Evolutionary conservation across 2,888 invertebrate genomes (phyloP).

Genomic region (Zhuqinia jingwanae): DNA sequence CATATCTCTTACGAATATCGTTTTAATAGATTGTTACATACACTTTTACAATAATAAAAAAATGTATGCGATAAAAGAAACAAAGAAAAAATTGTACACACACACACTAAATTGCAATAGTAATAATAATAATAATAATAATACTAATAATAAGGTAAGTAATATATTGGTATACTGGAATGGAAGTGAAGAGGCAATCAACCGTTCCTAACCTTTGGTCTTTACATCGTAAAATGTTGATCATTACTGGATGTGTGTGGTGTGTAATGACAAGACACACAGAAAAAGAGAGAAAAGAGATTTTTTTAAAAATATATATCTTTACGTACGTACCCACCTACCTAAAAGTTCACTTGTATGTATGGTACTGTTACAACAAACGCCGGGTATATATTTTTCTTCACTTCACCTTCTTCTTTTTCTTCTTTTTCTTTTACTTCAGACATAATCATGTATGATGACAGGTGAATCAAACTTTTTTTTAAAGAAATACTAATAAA

Average conservation of each 20-base stretch:
- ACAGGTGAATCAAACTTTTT: conserved; percentile 59
- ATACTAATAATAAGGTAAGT: conserved; percentile 24
- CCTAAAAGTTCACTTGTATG: no score
- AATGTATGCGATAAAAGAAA: not conserved
- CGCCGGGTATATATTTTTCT: no score
- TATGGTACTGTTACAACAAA: no score
- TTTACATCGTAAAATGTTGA: conserved; percentile 58
- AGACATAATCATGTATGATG: conserved; percentile 46
- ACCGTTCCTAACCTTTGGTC: conserved; percentile 63
- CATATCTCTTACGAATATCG: conserved; percentile 9
- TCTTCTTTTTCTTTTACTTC: not conserved
- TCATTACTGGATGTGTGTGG: conserved; percentile 54
- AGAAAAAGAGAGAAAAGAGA: conserved; percentile 17
- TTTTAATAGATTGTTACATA: conserved; percentile 30
- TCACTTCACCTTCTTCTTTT: no score
- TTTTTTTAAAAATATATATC: no score
- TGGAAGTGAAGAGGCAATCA: conserved; percentile 52
- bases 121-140: not conserved
- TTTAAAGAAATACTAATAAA: conserved; percentile 64
- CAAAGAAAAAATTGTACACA: not conserved
- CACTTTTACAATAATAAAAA: conserved; percentile 6
- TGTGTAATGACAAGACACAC: conserved; percentile 10
- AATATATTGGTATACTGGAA: conserved; percentile 12
- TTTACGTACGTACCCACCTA: no score
- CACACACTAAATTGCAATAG: not conserved